phyloP scores from a whole-genome alignment of 2,113 vertebrate species.

The Calyptomena viridis region DNA sequence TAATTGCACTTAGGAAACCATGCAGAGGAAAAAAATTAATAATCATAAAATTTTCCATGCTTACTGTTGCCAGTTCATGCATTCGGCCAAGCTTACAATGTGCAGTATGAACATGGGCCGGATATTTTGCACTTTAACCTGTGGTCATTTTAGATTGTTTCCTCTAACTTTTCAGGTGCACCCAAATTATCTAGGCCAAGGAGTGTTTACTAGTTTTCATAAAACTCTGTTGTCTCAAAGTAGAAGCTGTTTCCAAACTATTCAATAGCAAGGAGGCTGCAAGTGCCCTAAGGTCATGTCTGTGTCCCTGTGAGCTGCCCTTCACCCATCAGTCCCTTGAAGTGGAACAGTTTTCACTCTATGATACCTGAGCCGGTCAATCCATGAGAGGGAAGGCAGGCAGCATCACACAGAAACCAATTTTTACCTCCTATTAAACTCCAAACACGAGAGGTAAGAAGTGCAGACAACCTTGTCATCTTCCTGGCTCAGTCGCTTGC shows the following conservation, averaged over 20 bases:
- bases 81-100: neutral
- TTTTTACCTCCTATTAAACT: constrained; percentile 28
- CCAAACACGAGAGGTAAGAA: neutral
- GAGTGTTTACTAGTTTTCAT: neutral
- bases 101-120: neutral
- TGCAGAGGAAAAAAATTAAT: neutral
- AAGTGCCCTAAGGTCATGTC: constrained; percentile 1
- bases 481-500: neutral
- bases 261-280: constrained; percentile 7
- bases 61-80: neutral
- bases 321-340: neutral
- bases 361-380: neutral
- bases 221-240: neutral
- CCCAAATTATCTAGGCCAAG: neutral
- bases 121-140: neutral
- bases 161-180: neutral
- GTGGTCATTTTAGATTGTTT: neutral
- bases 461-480: neutral
- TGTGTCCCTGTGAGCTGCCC: neutral
- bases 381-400: constrained; percentile 18
- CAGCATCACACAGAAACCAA: constrained; percentile 31
- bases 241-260: neutral
- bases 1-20: neutral
- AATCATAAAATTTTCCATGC: neutral
- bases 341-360: constrained; percentile 33